Base-by-base conservation (phyloP, 2,888 invertebrate genomes). In the Aradus depressus region DNA sequence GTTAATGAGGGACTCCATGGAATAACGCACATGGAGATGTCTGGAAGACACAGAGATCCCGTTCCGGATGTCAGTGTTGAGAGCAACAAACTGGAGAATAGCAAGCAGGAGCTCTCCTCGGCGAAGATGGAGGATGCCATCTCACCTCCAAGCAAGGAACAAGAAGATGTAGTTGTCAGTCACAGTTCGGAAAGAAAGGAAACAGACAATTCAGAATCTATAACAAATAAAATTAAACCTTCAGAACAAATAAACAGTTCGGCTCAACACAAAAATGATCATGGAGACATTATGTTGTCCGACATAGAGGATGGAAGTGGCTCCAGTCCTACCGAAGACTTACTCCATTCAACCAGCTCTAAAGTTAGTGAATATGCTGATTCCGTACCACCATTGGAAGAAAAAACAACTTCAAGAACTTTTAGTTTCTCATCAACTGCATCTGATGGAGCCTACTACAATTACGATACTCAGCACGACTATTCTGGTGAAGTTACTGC, bases 391-490 rank as follows among this genome's bases (percentile, higher is more conserved):
- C n/a, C n/a, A n/a, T n/a, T n/a, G n/a, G n/a, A n/a, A n/a, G n/a
- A n/a, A n/a, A n/a, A n/a, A 21, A 41, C 41, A 23, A 41, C 41
- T 22, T 18, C 32, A n/a, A 6, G 26, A 5, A 41, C 10, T 23
- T 32, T 18, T 21, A 43, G 6, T 18, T 41, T 28, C 23, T 26
- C 10, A n/a, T 26, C 38, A 12, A 50, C 52, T 10, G 18, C 45
- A 4, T 22, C 19, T 14, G 52, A 52, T 23, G 23, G 41, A 10
- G 26, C 43, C 18, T 52, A 55, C 37, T 55, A 55, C 43, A 50
- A 31, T 38, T 55, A 55, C 38, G 55, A 52, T 25, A 31, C 50
- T 1, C 44, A 50, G 4, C 55, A 55, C 34, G 55, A 55, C 37
- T 55, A 55, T 43, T 51, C 47, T 3, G 25, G 18, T 26, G 47